These are phyloP conservation scores for Phrynocephalus versicolor DNA, from an alignment of 2,113 vertebrate genomes.

Conservation along the genomic window DNA sequence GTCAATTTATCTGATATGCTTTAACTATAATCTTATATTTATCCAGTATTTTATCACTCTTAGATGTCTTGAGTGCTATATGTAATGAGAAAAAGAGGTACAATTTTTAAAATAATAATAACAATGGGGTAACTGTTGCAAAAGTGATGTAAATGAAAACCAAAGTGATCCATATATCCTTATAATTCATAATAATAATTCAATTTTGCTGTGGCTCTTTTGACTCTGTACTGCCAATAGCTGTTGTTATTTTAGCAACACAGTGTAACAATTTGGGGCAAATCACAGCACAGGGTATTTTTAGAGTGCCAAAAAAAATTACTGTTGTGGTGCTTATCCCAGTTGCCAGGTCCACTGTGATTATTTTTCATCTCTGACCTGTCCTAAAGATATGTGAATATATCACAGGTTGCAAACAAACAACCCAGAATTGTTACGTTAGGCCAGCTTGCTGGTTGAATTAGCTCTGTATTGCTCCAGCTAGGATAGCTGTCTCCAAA, in stretches of 20 bases:
- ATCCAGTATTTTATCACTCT: background rate
- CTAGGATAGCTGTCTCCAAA: background rate
- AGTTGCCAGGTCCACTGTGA: background rate
- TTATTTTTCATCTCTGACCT: background rate
- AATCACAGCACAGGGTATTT: background rate
- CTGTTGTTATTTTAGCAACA: background rate
- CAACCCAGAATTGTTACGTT: background rate
- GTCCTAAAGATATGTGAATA: background rate
- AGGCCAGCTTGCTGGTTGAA: background rate
- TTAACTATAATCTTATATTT: background rate
- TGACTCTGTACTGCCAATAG: too few species aligned
- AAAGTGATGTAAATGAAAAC: too few species aligned
- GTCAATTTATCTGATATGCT: background rate
- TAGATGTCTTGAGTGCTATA: background rate
- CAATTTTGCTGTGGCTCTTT: background rate
- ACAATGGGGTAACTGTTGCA: too few species aligned
- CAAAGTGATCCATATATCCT: too few species aligned
- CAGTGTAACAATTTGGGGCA: background rate
- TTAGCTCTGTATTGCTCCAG: background rate
- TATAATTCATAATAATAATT: background rate
- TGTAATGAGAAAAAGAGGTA: background rate
- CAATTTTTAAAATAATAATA: background rate
- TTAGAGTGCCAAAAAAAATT: background rate
- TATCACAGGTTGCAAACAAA: background rate
- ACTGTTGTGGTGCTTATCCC: slow-evolving; percentile 2